A percentile compares a stretch with the other conserved stretches of the same genome.
Conservation (phyloP, 1,140 invertebrate genomes). For the Zophobas atratus region DNA sequence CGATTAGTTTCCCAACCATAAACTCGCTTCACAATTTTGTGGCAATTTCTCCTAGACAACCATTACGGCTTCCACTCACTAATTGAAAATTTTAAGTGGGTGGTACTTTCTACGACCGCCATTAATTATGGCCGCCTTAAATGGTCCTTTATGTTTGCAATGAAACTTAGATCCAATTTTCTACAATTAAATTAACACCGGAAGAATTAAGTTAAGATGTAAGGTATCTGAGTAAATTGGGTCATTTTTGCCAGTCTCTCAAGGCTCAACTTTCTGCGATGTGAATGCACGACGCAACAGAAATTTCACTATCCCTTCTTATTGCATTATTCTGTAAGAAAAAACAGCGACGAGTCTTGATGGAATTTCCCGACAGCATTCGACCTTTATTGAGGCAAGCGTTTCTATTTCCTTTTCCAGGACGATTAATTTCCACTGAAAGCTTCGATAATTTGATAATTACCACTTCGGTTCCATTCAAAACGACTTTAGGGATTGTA, state of each 20-base stretch:
- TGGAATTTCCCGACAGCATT: neutral
- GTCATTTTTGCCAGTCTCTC: neutral
- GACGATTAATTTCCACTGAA: neutral
- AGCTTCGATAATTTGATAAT: slow-evolving; percentile 3
- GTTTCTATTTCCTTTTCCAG: neutral
- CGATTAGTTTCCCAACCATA: too few relatives aligned
- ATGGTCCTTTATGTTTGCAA: neutral
- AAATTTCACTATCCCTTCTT: too few relatives aligned
- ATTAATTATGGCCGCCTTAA: too few relatives aligned
- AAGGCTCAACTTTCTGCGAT: too few relatives aligned
- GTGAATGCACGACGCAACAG: too few relatives aligned
- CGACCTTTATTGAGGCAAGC: neutral
- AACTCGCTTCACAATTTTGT: too few relatives aligned
- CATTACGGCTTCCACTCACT: too few relatives aligned
- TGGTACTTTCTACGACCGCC: neutral
- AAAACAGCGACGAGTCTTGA: neutral
- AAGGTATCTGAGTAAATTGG: neutral
- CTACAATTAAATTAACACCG: neutral
- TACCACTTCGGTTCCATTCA: neutral
- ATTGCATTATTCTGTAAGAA: neutral
- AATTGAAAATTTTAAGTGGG: neutral
- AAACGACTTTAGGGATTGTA: neutral
- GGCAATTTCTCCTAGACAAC: too few relatives aligned
- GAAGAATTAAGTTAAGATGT: neutral
- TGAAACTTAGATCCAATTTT: neutral